Base-by-base conservation (phyloP, 2,797 vertebrate species). In the Eidolon dupreanum region DNA sequence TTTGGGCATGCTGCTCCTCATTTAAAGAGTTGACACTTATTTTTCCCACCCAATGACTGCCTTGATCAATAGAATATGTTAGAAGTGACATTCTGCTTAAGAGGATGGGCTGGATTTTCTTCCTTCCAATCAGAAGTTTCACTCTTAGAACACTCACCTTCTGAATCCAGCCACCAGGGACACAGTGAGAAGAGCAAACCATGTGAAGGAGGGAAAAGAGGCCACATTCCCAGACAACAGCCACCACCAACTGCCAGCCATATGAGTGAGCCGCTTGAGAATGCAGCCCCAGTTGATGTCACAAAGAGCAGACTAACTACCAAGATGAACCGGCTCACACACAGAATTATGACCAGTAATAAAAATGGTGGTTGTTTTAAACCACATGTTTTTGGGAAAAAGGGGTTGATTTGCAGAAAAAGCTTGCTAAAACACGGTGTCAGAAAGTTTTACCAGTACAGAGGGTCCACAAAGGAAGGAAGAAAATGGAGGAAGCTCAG, bases 101-200 rank as follows among this genome's bases (percentile, higher is more conserved):
- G 55, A 88, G 36, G 28, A 79, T 43, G n/a, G 43, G 36, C 15
- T 74, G 19, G 6, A 36, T 53, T 95, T 77, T 86, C 55, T 88
- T 90, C 17, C 19, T 96, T 92, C 55, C 22, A 86, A 13, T 78
- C 63, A 66, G n/a, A 91, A 68, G n/a, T 79, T 92, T 95, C 22
- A 11, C 28, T 84, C n/a, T 66, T n/a, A 33, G 26, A 36, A 53
- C 0, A 15, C 11, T 24, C 12, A 11, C 51, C 24, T 10, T 79
- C 13, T 66, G 55, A 88, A 81, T 78, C 19, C 65, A 91, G 71
- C 74, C 12, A 70, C 20, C 26, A 31, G 49, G 16, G 49, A 49
- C 53, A 13, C 38, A 90, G 33, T 70, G 41, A 73, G 79, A 89
- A 84, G 33, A 88, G 55, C 41, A 85, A 93, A 77, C 19, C 61